Base-by-base conservation (phyloP, 2,888 invertebrate species). In the Pegoplata infirma region DNA sequence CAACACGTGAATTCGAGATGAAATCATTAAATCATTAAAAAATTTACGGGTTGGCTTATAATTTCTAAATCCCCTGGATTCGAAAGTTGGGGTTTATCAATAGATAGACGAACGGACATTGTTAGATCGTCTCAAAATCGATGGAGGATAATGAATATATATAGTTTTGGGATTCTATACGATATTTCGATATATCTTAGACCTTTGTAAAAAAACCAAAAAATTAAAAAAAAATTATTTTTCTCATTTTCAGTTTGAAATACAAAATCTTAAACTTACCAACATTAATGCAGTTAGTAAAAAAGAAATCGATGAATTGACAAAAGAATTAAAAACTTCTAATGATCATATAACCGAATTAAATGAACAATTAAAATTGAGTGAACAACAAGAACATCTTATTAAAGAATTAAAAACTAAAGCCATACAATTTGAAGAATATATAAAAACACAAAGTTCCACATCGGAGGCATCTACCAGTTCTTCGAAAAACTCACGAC, bases 361-460 rank as follows among this genome's bases (percentile, higher is more conserved):
- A 4, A 88, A 90, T 7, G 85, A 82, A 17, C 90, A 89, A 77
- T 64, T 89, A 1, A 82, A 85, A 61, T 83, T 90, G 2, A 90
- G 87, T 88, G 91, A 91, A 81, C 91, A 93, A 74, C 91, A 92
- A 83, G 93, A 93, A 82, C 90, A 91, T 1, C 86, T 93, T 10
- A 91, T 93, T 83, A 88, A 89, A 17, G 93, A 93, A 74, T 84
- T 93, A 12, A 92, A 92, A 83, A 90, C 90, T 80, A 93, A 93
- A 83, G 92, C 93, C 0, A 91, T 91, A 81, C 92, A 92, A 84
- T 93, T 93, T 84, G 93, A 93, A 82, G 91, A 92, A 79, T 93
- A 92, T 83, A 91, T 93, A 23, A 90, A 91, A 83, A 91, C 91
- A 71, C 91, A 92, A 23, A 92, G 90, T 82, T 84, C 81, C 40